Evolutionary conservation across 2,797 vertebrate species (phyloP), one percentile per base, ranked within the genome.

Genomic region (Hephaestus fuliginosus): DNA sequence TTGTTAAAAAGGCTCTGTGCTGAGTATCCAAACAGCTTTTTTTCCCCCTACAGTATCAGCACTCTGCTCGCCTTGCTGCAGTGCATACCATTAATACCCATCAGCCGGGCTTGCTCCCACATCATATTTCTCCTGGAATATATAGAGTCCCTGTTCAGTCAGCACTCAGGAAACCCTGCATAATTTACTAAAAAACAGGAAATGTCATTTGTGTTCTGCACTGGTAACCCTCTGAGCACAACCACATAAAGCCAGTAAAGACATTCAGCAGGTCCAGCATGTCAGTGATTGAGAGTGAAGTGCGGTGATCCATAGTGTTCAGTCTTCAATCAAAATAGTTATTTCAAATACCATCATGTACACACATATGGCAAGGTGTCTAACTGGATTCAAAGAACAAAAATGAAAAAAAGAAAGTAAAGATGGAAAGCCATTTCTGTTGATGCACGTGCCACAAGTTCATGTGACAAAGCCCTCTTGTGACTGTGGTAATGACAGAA

Each of bases 81-180:
- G 89, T 90, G 88, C 86, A 86, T 70, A 92, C 91, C 93, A 93
- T 95, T 93, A 91, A 94, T 93, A 94, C 88, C 92, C 89, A 91
- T 94, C 94, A 96, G 84, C 86, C 71, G 46, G 63, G 22, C 57
- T 52, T 36, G 76, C 76, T 62, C 62, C 79, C 62, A 76, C 76
- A 70, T 89, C 80, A 89, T 89, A 87, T 90, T 89, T 79, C 83
- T 84, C 71, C 79, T 85, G 67, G 60, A 86, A 82, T 82, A 81
- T 86, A 84, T 82, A 55, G 69, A 81, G 77, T 75, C 48, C 52
- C 66, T 78, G 78, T 60, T 82, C 70, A 73, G 79, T 62, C 74
- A 68, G 78, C 67, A 64, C 61, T 80, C 68, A 82, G 68, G 64
- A 87, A 80, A 73, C 43, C 39, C 56, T 74, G 83, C 69, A 84